Base-by-base conservation (phyloP, 2,113 vertebrate genomes). In the Bostrychus sinensis region DNA sequence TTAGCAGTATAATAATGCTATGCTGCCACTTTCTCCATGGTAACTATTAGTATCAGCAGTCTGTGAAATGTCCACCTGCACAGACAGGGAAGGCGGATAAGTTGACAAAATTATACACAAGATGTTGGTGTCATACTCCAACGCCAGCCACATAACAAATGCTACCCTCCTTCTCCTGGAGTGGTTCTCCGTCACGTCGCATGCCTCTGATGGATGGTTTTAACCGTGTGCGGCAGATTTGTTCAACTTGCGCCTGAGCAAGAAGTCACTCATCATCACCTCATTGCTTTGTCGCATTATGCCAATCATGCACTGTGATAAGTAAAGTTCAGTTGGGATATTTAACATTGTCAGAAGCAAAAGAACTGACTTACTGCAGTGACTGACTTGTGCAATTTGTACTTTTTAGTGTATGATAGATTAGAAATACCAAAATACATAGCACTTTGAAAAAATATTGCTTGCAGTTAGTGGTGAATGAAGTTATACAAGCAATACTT, bases 401-500 rank as follows among this genome's bases (percentile, higher is more conserved):
- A 65, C 46, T 62, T 85, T 72, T 70, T 11, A 22, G 63, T 77
- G 74, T 72, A 81, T 84, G 82, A 85, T 81, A 82, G 75, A 86
- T 82, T 70, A 80, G 73, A 80, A 80, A 82, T 57, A 62, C 67
- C 75, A 81, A 84, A 83, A 81, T 79, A 84, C 86, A 88, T 86
- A 88, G 80, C 73, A 73, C 72, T 83, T 75, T 65, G 71, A 87
- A 78, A 80, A 80, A 85, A 84, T 73, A 73, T 81, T 80, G 62
- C 74, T 69, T 76, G 80, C 57, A 80, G 78, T 85, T 82, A 85
- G 82, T 67, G 45, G 71, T 65, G 82, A 86, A n/a, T n/a, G n/a
- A 42, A 89, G 77, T 88, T 82, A 83, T 82, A 82, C 66, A 75
- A 84, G 70, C 63, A 61, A 62, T 75, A 59, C 60, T 41, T 85